phyloP scores from a whole-genome alignment of 1,140 invertebrate species.

The Drosophila subobscura region DNA sequence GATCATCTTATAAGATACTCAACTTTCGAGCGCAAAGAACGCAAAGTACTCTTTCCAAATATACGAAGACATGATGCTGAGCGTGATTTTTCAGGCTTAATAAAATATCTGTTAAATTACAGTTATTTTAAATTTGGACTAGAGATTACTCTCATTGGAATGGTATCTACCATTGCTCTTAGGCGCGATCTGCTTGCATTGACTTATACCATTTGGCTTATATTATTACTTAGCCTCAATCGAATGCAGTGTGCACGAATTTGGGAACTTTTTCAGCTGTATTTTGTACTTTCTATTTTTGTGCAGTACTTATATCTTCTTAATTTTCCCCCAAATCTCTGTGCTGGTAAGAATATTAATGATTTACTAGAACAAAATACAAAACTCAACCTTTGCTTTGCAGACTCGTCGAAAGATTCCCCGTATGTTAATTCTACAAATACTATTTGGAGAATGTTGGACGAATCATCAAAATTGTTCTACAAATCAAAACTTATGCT shows the following conservation, averaged over 20 bases:
- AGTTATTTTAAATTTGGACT: conserved; percentile 97
- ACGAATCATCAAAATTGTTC: conserved; percentile 8
- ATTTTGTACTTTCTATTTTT: conserved; percentile 91
- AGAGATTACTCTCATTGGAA: conserved; percentile 94
- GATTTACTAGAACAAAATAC: background rate
- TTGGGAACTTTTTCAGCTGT: conserved; percentile 94
- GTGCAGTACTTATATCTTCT: conserved; percentile 95
- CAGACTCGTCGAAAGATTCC: background rate
- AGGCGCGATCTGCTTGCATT: conserved; percentile 95
- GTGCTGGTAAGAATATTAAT: conserved; percentile 85
- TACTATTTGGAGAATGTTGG: conserved; percentile 16
- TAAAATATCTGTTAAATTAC: conserved; percentile 96
- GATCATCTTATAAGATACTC: conserved; percentile 88
- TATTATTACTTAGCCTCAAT: conserved; percentile 89
- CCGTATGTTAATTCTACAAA: background rate
- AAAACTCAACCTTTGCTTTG: background rate
- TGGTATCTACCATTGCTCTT: conserved; percentile 93
- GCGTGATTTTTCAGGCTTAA: conserved; percentile 89
- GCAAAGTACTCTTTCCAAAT: conserved; percentile 92
- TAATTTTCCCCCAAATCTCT: conserved; percentile 92
- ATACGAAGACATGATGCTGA: conserved; percentile 93
- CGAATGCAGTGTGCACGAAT: conserved; percentile 88
- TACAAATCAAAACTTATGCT: conserved; percentile 90
- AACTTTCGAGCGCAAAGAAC: conserved; percentile 50
- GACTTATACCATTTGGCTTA: conserved; percentile 93